Base-by-base conservation (phyloP, 2,113 vertebrate species). In the Pagrus major region DNA sequence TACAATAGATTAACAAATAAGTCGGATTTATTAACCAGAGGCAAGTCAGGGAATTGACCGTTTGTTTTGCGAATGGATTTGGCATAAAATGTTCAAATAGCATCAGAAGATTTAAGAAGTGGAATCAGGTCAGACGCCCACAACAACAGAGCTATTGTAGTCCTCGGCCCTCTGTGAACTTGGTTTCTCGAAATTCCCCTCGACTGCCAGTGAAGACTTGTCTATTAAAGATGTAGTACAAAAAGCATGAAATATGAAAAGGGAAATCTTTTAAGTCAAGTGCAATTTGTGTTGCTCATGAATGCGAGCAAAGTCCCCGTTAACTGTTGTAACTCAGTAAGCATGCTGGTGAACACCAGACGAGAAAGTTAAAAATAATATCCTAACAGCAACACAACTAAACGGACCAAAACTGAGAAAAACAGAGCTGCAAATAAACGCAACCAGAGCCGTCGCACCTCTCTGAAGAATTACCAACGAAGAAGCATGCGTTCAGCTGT, bases 101-200 rank as follows among this genome's bases (percentile, higher is more conserved):
- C n/a, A n/a, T n/a, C n/a, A n/a, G n/a, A n/a, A n/a, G n/a, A 84
- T 61, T 84, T 77, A 73, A 89, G 76, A 63, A 56, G 23, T 49
- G 54, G n/a, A 84, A 72, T 33, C 29, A 51, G 33, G 27, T 58
- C 2, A 67, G 69, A 49, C 42, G 46, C 33, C 47, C 52, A 61
- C 58, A 78, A 74, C 77, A 80, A 61, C 18, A 67, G 8, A 18
- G 42, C 9, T 41, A 31, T 31, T 31, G 58, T 11, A 37, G 54
- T 39, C 55, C 31, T 39, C 18, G 37, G 54, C 81, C 58, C 23
- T 35, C 63, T 59, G n/a, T 63, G 27, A 58, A 46, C 37, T 27
- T 69, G 12, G 20, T n/a, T 20, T 49, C 58, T 41, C 51, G n/a
- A 25, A 27, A 60, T 39, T 31, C 29, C 3, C n/a, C 16, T 76